Percentiles rank a stretch among this genome's conserved stretches.
Conservation (phyloP, 2,888 invertebrate genomes). For the Eupithecia subumbrata region DNA sequence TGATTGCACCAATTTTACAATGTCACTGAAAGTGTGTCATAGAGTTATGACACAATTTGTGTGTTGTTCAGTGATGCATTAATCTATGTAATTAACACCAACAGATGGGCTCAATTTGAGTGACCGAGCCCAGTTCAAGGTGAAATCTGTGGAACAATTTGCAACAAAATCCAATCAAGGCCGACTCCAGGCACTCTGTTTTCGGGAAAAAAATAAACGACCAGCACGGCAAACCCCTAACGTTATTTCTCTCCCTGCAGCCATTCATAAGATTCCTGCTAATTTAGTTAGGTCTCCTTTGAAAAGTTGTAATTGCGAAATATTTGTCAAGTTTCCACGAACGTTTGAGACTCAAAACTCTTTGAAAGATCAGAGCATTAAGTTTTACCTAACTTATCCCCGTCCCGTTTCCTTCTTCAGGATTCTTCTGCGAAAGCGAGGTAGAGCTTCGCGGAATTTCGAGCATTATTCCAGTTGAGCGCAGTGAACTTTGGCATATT, state of each 20-base stretch:
- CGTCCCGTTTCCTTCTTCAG: neutral
- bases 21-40: neutral
- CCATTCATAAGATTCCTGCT: neutral
- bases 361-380: neutral
- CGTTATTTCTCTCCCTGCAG: neutral
- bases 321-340: neutral
- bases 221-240: neutral
- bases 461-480: conserved; percentile 1
- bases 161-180: neutral
- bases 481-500: neutral
- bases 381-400: too few relatives aligned
- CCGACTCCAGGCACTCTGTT: neutral
- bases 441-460: neutral
- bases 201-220: neutral
- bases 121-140: neutral
- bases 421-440: neutral
- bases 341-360: neutral
- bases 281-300: neutral
- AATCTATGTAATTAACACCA: conserved; percentile 9
- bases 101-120: conserved; percentile 1
- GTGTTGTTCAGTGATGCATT: neutral
- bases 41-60: neutral
- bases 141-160: neutral
- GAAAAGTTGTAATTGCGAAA: neutral
- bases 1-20: neutral